Evolutionary conservation across 1,140 invertebrate species (phyloP).

Genomic region (Sarcophaga peregrina): DNA sequence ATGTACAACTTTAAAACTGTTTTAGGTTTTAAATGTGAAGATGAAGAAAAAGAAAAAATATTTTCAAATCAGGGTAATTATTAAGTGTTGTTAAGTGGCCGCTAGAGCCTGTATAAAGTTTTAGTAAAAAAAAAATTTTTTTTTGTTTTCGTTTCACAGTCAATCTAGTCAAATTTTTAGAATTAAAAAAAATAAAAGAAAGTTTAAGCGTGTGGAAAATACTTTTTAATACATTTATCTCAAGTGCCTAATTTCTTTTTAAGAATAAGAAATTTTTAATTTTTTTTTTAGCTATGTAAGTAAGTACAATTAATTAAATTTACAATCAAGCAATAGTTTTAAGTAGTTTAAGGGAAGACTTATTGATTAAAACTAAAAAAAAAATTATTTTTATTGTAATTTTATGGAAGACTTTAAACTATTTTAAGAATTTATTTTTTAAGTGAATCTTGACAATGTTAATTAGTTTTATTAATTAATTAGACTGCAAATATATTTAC

Average conservation of each 20-base stretch:
- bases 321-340: conserved; percentile 26
- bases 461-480: conserved; percentile 43
- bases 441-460: conserved; percentile 33
- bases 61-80: conserved; percentile 26
- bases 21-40: background rate
- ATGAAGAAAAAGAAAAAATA: background rate
- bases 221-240: conserved; percentile 9
- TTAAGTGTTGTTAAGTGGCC: conserved; percentile 6
- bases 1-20: background rate
- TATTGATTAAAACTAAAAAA: no score
- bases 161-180: conserved; percentile 37
- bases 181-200: no score
- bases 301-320: conserved; percentile 45
- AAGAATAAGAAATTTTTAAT: conserved; percentile 1
- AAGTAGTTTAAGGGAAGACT: conserved; percentile 44
- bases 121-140: conserved; percentile 30
- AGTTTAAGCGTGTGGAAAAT: background rate
- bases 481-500: conserved; percentile 41
- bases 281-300: conserved; percentile 35
- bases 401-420: conserved; percentile 46
- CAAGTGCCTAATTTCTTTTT: conserved; percentile 42
- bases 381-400: conserved; percentile 38
- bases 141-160: conserved; percentile 19
- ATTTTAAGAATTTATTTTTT: conserved; percentile 35
- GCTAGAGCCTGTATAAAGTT: no score